Percentiles rank a stretch among this genome's conserved stretches.
phyloP scores from a whole-genome alignment of 2,797 vertebrate species.

The Coregonus suidteri region DNA sequence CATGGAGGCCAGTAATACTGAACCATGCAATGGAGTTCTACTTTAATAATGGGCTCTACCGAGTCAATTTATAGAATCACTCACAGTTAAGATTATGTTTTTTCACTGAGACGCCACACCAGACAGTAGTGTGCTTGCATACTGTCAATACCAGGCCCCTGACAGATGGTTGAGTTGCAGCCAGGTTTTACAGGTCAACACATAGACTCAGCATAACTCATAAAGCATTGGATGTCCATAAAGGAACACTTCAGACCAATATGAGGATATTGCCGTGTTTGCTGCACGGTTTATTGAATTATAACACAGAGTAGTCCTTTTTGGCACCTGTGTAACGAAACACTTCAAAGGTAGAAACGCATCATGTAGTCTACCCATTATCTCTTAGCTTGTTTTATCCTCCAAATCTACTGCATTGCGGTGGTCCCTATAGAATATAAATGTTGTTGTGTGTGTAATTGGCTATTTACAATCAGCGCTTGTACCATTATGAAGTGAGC shows the following conservation, averaged over 20 bases:
- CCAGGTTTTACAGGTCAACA: constrained; percentile 1
- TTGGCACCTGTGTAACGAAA: neutral
- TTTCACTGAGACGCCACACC: constrained; percentile 21
- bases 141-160: constrained; percentile 4
- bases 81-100: no score
- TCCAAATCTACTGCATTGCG: neutral
- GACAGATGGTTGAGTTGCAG: constrained; percentile 11
- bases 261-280: neutral
- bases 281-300: neutral
- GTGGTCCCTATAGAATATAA: no score
- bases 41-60: no score
- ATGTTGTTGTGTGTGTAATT: neutral
- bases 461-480: neutral
- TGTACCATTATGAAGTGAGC: neutral
- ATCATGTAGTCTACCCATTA: neutral
- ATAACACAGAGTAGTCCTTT: neutral
- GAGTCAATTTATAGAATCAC: no score
- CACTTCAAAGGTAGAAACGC: neutral
- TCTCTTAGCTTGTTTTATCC: neutral
- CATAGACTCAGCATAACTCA: neutral
- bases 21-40: no score
- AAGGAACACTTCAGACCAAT: neutral
- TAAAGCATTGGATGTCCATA: neutral
- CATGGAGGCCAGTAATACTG: no score
- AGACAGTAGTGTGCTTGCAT: neutral